phyloP scores from a whole-genome alignment of 2,113 vertebrate genomes.

The Mastomys coucha region DNA sequence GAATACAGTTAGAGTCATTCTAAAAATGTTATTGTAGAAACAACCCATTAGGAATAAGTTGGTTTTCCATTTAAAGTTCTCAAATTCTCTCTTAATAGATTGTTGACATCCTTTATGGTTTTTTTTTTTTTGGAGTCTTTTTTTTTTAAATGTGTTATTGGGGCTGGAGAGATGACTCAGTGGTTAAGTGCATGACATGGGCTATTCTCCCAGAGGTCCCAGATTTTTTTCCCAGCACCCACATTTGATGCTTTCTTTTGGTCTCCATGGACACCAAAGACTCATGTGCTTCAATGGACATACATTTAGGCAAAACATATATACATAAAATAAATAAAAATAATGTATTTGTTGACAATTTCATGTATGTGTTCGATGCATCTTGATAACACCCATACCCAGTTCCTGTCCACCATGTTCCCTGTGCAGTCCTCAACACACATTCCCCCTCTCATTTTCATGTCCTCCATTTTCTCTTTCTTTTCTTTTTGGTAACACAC shows the following conservation, averaged over 20 bases:
- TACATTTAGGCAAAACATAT: not conserved
- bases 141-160: not conserved
- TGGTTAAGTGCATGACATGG: not conserved
- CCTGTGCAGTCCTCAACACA: not conserved
- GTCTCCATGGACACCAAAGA: not conserved
- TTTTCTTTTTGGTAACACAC: not conserved
- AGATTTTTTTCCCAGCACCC: not conserved
- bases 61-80: slow-evolving; percentile 17
- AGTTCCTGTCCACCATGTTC: too few relatives aligned
- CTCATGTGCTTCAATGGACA: not conserved
- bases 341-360: not conserved
- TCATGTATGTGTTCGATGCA: not conserved
- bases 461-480: not conserved
- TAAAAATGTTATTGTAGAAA: slow-evolving; percentile 16
- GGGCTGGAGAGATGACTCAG: not conserved
- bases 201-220: not conserved
- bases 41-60: slow-evolving; percentile 17
- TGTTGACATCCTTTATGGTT: not conserved
- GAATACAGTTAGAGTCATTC: slow-evolving; percentile 37
- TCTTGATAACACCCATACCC: not conserved
- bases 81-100: not conserved
- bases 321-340: not conserved
- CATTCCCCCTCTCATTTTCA: not conserved
- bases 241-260: not conserved
- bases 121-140: not conserved